Percentiles rank a stretch among this genome's conserved stretches.
Conservation (phyloP, 1,140 invertebrate genomes). For the Nautilus pompilius region DNA sequence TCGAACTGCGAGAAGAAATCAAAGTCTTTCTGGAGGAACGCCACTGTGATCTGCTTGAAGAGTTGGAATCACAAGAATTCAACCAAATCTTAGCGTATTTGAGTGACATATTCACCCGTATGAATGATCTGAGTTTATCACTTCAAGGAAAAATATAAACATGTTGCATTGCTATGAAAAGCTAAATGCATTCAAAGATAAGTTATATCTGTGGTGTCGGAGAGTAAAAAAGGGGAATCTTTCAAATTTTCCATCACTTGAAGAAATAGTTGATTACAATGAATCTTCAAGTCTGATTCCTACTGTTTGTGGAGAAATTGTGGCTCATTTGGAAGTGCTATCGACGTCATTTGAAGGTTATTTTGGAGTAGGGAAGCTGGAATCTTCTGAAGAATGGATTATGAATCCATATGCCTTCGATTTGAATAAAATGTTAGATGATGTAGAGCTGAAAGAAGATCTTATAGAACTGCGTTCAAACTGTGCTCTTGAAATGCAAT, state of each 20-base stretch:
- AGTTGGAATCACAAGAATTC: neutral
- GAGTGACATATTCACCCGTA: neutral
- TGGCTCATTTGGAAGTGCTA: neutral
- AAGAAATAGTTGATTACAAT: neutral
- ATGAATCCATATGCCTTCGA: neutral
- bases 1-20: conserved; percentile 1
- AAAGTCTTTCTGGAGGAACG: neutral
- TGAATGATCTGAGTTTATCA: neutral
- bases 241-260: neutral
- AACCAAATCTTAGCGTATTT: conserved; percentile 2
- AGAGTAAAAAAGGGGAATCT: neutral
- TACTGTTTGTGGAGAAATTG: neutral
- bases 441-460: neutral
- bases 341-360: neutral
- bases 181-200: neutral
- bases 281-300: conserved; percentile 3
- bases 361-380: neutral
- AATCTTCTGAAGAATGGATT: neutral
- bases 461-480: neutral
- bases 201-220: neutral
- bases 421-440: neutral
- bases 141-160: conserved; percentile 2
- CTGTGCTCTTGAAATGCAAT: neutral
- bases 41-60: neutral
- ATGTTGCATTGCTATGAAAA: conserved; percentile 2